Base-by-base conservation (phyloP, 2,888 invertebrate species). In the Leucoma salicis region DNA sequence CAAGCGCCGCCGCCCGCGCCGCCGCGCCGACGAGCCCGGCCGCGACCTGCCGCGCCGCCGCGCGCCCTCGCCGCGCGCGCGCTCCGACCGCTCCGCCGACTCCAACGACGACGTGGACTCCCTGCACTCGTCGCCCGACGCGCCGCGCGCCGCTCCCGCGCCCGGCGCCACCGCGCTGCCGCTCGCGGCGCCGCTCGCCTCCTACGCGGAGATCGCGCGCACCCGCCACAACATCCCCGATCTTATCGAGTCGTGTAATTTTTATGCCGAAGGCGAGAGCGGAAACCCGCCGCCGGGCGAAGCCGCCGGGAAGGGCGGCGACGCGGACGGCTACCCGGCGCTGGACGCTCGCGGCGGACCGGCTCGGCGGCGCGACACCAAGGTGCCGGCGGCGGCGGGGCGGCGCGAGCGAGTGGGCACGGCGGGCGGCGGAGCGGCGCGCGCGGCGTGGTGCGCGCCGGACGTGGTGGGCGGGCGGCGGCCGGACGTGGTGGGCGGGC, bases 181-280 rank as follows among this genome's bases (percentile, higher is more conserved):
- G 1, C 10, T 64, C 92, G 94, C 37, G 86, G 92, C 55, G 32
- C 68, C 68, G 27, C 90, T 89, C 66, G 92, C 92, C 32, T 95
- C 95, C 10, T 96, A 96, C 83, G 96, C 96, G 0, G 96, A 96
- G 69, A 96, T 96, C 65, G 94, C 96, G 37, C 92, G 94, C 57
- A 81, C 82, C 18, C 61, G 82, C 0, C 78, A 85, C 72, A 82
- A 88, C 75, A 89, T 90, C 57, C 90, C 90, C 44, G 90, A 90
- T 70, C 79, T 90, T 38, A 90, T 90, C 64, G 88, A 88, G 67
- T 86, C 87, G 33, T 90, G 90, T 76, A 88, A 89, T 76, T 90
- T 76, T 70, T 89, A 89, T 74, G 72, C 71, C 40, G 86, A 86
- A 64, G 79, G 73, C 54, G 74, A 67, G 49, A 37, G 49, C 4